phyloP scores from a whole-genome alignment of 2,113 vertebrate genomes.

The Illadopsis cleaveri region DNA sequence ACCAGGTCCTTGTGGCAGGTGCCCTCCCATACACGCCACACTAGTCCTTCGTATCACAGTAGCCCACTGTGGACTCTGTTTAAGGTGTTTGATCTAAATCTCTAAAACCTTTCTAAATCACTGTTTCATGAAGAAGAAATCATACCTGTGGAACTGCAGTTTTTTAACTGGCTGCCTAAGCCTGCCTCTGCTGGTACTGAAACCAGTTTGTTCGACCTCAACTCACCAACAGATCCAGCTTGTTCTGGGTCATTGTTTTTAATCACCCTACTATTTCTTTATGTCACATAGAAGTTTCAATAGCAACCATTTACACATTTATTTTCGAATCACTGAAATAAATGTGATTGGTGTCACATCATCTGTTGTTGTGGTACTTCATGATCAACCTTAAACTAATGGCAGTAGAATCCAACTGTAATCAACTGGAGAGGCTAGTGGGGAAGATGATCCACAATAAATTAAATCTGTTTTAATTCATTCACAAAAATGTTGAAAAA shows the following conservation, averaged over 20 bases:
- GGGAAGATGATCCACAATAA: rapidly evolving
- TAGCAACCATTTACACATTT: background rate
- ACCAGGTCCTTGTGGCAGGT: background rate
- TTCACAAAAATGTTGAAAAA: background rate
- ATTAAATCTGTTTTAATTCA: background rate
- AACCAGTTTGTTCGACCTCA: background rate
- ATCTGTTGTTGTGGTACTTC: background rate
- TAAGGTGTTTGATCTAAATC: background rate
- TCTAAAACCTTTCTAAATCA: background rate
- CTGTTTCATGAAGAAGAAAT: background rate
- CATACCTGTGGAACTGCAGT: background rate
- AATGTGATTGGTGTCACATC: background rate
- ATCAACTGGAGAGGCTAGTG: rapidly evolving
- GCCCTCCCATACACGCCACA: background rate
- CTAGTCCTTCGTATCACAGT: background rate
- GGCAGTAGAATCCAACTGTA: background rate
- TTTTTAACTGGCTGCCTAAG: background rate
- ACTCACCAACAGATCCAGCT: background rate
- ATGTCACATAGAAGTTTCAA: background rate
- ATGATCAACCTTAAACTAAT: background rate
- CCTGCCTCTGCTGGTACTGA: background rate
- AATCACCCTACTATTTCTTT: background rate
- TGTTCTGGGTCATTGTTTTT: background rate
- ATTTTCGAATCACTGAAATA: background rate
- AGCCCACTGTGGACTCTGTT: background rate